A percentile compares a stretch with the other conserved stretches of the same genome.
Conservation (phyloP, 2,113 vertebrate species). For the Charina bottae region DNA sequence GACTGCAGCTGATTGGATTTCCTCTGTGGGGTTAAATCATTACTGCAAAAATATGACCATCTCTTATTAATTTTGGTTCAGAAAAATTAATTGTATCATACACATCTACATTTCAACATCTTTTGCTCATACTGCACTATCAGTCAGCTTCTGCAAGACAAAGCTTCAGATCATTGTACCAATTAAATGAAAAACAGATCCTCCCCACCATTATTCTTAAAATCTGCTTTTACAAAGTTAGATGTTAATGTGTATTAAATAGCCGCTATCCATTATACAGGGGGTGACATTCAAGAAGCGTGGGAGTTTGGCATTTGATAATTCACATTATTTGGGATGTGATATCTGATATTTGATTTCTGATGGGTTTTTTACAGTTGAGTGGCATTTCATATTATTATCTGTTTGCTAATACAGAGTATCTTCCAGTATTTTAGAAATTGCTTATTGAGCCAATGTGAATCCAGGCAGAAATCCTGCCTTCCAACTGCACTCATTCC, state of each 20-base stretch:
- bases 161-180: not conserved
- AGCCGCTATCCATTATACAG: conserved; percentile 11
- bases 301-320: conserved; percentile 9
- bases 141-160: not conserved
- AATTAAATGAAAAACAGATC: not conserved
- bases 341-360: not conserved
- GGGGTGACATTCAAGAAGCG: not conserved
- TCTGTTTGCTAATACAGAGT: not conserved
- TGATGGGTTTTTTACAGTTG: not conserved
- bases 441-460: not conserved
- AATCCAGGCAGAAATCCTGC: not conserved
- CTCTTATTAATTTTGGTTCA: conserved; percentile 38
- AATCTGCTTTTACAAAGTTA: not conserved
- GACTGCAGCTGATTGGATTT: conserved; percentile 48
- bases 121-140: not conserved
- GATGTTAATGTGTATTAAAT: not conserved
- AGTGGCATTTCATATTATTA: not conserved
- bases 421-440: not conserved
- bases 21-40: conserved; percentile 52
- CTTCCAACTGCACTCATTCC: not conserved
- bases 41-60: conserved; percentile 47
- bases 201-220: not conserved
- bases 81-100: conserved; percentile 13
- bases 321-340: not conserved
- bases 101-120: conserved; percentile 27